A percentile compares a stretch with the other conserved stretches of the same genome.
Evolutionary conservation across 2,888 invertebrate genomes (phyloP).

Genomic region (Tipula confusa): DNA sequence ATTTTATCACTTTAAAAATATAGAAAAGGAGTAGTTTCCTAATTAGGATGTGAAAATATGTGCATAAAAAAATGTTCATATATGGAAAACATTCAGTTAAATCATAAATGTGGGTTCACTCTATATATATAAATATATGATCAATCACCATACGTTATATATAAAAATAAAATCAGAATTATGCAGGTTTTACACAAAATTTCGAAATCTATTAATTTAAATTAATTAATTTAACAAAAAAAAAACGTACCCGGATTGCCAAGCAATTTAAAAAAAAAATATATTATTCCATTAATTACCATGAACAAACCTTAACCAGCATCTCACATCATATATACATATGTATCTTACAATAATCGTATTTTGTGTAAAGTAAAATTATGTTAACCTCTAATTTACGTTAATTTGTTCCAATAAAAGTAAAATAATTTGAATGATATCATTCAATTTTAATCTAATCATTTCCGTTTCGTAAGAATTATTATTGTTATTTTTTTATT

Average conservation of each 20-base stretch:
- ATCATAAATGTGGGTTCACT: neutral
- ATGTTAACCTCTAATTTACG: constrained; percentile 3
- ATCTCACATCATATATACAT: neutral
- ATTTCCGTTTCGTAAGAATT: constrained; percentile 14
- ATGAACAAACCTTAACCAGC: constrained; percentile 16
- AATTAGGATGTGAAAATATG: neutral
- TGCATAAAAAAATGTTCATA: too few species aligned
- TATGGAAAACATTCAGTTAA: neutral
- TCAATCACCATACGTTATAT: neutral
- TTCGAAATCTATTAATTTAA: neutral
- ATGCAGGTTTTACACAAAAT: constrained; percentile 8
- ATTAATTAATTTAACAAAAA: constrained; percentile 7
- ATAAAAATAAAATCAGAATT: neutral
- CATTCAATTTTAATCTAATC: constrained; percentile 25
- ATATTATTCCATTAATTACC: constrained; percentile 9
- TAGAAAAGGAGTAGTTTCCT: neutral
- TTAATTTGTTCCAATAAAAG: constrained; percentile 25
- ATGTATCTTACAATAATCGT: neutral
- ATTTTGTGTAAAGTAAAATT: neutral
- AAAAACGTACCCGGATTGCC: neutral
- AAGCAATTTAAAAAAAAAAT: neutral
- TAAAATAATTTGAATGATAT: constrained; percentile 12
- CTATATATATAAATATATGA: neutral
- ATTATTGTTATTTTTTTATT: too few species aligned
- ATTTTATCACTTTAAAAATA: neutral